Evolutionary conservation across 2,797 vertebrate species (phyloP), one percentile per base, ranked within the genome.

Genomic region (Arnoldichthys spilopterus): DNA sequence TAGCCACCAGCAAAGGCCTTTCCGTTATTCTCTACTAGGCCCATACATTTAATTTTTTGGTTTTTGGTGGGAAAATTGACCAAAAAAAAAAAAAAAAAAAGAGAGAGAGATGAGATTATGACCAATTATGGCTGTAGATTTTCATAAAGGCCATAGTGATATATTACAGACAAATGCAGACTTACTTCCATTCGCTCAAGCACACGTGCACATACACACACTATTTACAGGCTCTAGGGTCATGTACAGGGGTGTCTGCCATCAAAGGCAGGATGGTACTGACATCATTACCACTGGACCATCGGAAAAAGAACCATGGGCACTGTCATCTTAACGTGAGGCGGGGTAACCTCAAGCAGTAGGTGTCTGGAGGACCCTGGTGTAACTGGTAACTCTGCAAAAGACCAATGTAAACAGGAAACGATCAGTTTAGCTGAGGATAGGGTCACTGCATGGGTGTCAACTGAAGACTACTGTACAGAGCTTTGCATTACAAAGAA

Each of bases 101-200:
- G n/a, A 54, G 88, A 91, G 91, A 79, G 0, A 83, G 87, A 77
- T 87, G 89, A 89, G 76, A 88, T 87, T 77, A 90, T 45, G 24
- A 86, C 87, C 78, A 85, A 66, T 62, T 84, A 91, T 85, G 92
- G 92, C 92, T 88, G 83, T 82, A 85, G 83, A 82, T 76, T 87
- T n/a, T 82, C 83, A 77, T 79, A 78, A 87, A 89, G 82, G 91
- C 84, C 83, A 85, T 59, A 83, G 45, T 76, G 89, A 88, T 89
- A 87, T 87, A 88, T 82, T 72, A 85, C 76, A 67, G 71, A 80
- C 80, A 80, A 82, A 77, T 82, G 70, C 54, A 72, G 72, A 81
- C 68, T 73, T 18, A 34, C 63, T 72, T 62, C 16, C 69, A 77
- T 51, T 24, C 61, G 53, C 82, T 54, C 77, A 56, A 34, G 16